Percentiles rank a stretch among this genome's conserved stretches.
phyloP scores from a whole-genome alignment of 2,113 vertebrate species.

The Platycercus adscitus region DNA sequence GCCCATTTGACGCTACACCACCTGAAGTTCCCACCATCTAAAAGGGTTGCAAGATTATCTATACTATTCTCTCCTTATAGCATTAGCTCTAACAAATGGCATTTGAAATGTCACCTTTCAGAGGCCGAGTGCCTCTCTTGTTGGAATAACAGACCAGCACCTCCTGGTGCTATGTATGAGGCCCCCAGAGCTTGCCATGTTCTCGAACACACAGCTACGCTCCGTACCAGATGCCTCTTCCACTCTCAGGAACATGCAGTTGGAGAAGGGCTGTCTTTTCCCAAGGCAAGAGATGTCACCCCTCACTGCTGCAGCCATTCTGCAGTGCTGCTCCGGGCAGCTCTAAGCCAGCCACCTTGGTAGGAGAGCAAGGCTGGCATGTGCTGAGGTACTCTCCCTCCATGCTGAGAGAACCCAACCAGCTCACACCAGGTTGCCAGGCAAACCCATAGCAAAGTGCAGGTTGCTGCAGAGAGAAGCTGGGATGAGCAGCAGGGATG shows the following conservation, averaged over 20 bases:
- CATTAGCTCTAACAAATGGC: not conserved
- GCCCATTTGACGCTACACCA: not conserved
- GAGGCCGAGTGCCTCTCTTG: not conserved
- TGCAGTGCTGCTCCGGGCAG: not conserved
- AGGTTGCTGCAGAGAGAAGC: not conserved
- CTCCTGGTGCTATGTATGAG: not conserved
- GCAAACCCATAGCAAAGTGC: not conserved
- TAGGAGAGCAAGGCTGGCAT: not conserved
- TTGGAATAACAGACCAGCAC: not conserved
- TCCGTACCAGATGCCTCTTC: not conserved
- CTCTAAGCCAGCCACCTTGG: accelerated
- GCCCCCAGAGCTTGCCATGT: too few relatives aligned
- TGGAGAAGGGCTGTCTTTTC: not conserved
- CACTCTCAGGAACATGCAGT: not conserved
- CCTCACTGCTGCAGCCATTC: accelerated
- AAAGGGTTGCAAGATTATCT: not conserved
- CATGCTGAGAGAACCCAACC: not conserved
- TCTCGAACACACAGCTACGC: not conserved
- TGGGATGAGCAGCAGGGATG: not conserved
- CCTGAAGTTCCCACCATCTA: not conserved
- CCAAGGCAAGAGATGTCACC: too few relatives aligned
- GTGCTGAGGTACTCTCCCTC: not conserved
- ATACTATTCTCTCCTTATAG: not conserved
- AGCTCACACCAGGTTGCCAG: accelerated
- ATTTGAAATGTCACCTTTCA: not conserved